Evolutionary conservation across 2,797 vertebrate genomes (phyloP), one percentile per base, ranked within the genome.

Genomic region (Pangasius djambal): DNA sequence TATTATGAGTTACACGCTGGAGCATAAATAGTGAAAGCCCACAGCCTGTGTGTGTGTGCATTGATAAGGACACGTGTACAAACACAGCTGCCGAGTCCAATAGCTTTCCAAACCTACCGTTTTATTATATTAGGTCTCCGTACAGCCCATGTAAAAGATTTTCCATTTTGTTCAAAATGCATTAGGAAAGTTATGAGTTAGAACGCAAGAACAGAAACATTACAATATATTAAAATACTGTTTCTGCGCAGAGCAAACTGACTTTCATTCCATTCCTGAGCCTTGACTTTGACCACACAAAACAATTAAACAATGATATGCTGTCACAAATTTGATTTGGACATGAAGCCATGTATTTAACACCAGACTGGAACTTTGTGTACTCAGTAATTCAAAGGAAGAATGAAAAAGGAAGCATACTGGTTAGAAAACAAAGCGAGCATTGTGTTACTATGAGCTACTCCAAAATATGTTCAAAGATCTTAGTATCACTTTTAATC

Each of bases 71-170:
- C n/a, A n/a, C 13, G n/a, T 44, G 18, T 84, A 69, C 83, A 84
- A 84, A 69, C 25, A 84, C 83, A 84, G 63, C 61, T 84, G 83
- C 61, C 40, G 48, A 48, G 63, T 69, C 63, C 15, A 69, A 31
- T 12, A 84, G 25, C 28, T 50, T 83, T 83, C 61, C 61, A 65
- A 83, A 83, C 15, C 82, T 48, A 65, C 40, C 82, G 22, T 28
- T 40, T 61, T 16, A 67, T 50, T 10, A 50, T 12, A 84, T 50
- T 31, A 67, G 28, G 40, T 28, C 28, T 31, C 18, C 40, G 8
- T 65, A 83, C 59, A 83, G 37, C 82, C 25, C 9, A 7, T 0
- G 57, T 28, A 63, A 63, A 83, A 5, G 4, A 28, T 52, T 34
- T 34, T 59, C 31, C n/a, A 22, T 57, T 81, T 37, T 37, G 78